Conservation (phyloP, 2,113 vertebrate species). For the Macaca mulatta region DNA sequence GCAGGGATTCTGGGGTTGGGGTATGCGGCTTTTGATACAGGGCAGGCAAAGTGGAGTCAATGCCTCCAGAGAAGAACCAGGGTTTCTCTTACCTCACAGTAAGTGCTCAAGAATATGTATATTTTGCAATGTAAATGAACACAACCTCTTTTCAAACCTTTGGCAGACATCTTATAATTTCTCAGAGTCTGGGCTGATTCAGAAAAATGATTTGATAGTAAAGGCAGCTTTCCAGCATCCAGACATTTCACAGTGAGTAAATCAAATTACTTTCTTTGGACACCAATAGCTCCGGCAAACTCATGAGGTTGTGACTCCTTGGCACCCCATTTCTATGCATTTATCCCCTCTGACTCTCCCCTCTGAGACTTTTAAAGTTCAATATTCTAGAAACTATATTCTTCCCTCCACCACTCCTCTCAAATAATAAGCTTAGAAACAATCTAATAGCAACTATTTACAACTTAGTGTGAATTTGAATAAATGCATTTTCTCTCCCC, state of each 20-base stretch:
- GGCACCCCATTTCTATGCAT: neutral
- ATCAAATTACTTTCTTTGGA: conserved; percentile 13
- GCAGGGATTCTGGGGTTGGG: neutral
- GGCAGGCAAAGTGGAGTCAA: neutral
- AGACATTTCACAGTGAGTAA: conserved; percentile 29
- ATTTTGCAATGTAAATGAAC: conserved; percentile 9
- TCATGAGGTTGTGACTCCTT: neutral
- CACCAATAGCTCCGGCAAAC: neutral
- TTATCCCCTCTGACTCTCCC: neutral
- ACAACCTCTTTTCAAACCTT: conserved; percentile 4
- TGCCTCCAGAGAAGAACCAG: neutral
- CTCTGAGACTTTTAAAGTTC: neutral
- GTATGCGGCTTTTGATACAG: neutral
- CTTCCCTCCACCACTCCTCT: neutral
- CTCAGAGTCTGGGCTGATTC: conserved; percentile 9
- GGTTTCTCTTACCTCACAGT: neutral
- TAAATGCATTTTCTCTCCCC: conserved; percentile 8
- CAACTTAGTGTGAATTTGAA: conserved; percentile 38
- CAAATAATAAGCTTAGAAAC: conserved; percentile 32
- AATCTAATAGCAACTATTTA: conserved; percentile 31
- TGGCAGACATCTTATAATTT: neutral
- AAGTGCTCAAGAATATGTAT: neutral
- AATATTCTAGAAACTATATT: conserved; percentile 18
- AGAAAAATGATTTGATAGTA: conserved; percentile 16
- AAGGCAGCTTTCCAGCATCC: neutral